Evolutionary conservation across 2,113 vertebrate species (phyloP).

Genomic region (Crotalus tigris): DNA sequence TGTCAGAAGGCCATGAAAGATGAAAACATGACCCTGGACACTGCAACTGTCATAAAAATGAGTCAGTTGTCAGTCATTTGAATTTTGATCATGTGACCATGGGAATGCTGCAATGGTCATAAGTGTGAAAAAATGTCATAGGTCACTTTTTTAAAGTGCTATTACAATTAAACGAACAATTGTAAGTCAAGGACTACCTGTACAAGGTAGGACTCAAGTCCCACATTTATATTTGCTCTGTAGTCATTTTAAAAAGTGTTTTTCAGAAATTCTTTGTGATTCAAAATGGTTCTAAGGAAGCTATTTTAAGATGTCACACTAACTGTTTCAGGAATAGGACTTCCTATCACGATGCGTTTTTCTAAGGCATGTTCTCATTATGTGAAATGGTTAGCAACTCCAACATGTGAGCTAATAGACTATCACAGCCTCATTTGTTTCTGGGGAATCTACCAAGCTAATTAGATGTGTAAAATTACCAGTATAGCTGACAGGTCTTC

Average conservation of each 20-base stretch:
- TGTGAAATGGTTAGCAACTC: slow-evolving; percentile 3
- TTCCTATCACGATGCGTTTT: not conserved
- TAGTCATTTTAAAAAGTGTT: not conserved
- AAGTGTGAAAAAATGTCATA: not conserved
- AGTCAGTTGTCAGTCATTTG: not conserved
- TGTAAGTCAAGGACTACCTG: not conserved
- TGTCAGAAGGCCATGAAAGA: not conserved
- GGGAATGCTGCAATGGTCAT: not conserved
- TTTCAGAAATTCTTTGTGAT: not conserved
- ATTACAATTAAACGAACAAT: not conserved
- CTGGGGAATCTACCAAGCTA: slow-evolving; percentile 37
- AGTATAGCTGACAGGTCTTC: slow-evolving; percentile 45
- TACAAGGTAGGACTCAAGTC: not conserved
- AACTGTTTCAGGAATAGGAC: rapidly evolving
- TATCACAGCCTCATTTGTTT: slow-evolving; percentile 33
- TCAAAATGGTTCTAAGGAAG: not conserved
- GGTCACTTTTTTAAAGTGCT: not conserved
- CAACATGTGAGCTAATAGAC: slow-evolving; percentile 20
- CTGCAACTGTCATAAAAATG: not conserved
- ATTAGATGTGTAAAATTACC: slow-evolving; percentile 42
- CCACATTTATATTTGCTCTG: not conserved
- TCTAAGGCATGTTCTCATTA: not conserved
- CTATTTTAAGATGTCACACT: not conserved
- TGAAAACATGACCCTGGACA: not conserved
- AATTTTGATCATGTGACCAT: not conserved